Evolutionary conservation across 1,140 invertebrate genomes (phyloP).

Genomic region (Drosophila azteca): DNA sequence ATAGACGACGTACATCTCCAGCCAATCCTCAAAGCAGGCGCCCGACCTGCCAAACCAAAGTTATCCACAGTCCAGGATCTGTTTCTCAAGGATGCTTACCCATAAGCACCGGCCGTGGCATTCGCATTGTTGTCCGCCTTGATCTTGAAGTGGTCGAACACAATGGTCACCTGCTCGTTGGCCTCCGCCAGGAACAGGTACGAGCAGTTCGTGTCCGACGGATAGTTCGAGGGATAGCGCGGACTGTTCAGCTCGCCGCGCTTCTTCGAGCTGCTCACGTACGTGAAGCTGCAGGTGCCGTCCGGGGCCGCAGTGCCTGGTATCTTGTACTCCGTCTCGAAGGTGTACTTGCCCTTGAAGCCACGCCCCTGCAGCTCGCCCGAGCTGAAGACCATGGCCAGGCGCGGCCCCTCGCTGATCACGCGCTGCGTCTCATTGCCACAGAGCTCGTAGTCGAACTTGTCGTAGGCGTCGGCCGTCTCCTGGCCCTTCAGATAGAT

Average conservation of each 20-base stretch:
- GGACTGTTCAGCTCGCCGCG: constrained; percentile 97
- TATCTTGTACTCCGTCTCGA: constrained; percentile 92
- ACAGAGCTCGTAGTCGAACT: constrained; percentile 96
- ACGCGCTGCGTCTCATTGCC: constrained; percentile 89
- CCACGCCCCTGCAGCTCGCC: constrained; percentile 94
- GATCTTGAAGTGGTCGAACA: constrained; percentile 97
- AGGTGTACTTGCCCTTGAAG: constrained; percentile 90
- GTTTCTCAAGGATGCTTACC: constrained; percentile 81
- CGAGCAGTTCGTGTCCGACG: constrained; percentile 95
- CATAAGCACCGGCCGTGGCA: constrained; percentile 86
- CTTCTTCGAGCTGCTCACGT: constrained; percentile 93
- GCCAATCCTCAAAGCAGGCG: constrained; percentile 95
- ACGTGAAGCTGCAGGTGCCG: constrained; percentile 95
- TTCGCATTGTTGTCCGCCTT: constrained; percentile 87
- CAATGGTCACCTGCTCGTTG: constrained; percentile 95
- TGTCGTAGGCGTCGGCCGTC: constrained; percentile 95
- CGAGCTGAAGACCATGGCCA: constrained; percentile 96
- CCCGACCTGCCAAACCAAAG: constrained; percentile 84
- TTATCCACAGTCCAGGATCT: neutral
- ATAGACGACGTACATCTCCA: constrained; percentile 95
- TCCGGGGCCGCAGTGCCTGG: constrained; percentile 96
- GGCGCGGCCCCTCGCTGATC: constrained; percentile 94
- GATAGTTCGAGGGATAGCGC: constrained; percentile 97
- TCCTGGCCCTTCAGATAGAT: constrained; percentile 96
- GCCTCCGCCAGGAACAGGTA: constrained; percentile 93